phyloP scores from a whole-genome alignment of 1,140 invertebrate species.

The Rhopalosiphum padi region DNA sequence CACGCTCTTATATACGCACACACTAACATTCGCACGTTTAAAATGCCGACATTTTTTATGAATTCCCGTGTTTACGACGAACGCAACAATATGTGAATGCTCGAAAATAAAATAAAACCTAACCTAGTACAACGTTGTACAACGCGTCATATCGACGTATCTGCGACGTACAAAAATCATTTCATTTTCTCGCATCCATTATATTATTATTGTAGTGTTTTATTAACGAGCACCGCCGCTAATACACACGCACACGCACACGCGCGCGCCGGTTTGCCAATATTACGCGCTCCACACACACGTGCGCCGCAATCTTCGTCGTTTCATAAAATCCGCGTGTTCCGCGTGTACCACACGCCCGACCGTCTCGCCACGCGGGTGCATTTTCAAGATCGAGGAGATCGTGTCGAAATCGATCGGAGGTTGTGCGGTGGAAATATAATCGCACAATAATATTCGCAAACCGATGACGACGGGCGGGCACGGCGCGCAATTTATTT shows the following conservation, averaged over 20 bases:
- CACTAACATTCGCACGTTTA: neutral
- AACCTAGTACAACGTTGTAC: neutral
- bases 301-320: neutral
- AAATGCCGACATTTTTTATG: neutral
- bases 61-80: neutral
- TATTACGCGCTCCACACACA: neutral
- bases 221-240: neutral
- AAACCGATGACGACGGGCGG: no score
- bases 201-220: neutral
- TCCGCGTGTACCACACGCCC: no score
- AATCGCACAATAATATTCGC: no score
- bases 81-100: neutral
- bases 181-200: neutral
- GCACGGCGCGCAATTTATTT: no score
- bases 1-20: neutral
- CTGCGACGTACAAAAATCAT: neutral
- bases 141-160: neutral
- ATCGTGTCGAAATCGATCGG: neutral
- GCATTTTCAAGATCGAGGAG: neutral
- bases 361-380: neutral
- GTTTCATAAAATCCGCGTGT: neutral
- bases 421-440: no score
- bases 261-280: neutral
- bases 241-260: neutral
- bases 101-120: constrained; percentile 11